Conservation (phyloP, 1,140 invertebrate genomes). For the Papilio xuthus region DNA sequence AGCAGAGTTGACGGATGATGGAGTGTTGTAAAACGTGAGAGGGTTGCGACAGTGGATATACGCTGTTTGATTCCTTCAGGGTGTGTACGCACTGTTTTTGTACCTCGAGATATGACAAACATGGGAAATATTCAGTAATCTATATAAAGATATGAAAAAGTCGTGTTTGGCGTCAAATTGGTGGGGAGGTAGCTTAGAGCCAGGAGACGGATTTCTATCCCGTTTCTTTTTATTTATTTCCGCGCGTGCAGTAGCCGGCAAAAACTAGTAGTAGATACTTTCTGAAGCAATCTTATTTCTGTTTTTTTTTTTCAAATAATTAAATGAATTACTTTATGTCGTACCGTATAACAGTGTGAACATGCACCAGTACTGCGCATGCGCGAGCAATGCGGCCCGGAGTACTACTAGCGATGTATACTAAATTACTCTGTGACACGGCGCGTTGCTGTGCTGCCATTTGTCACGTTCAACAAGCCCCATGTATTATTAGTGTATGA, state of each 20-base stretch:
- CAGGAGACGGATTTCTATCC: no score
- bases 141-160: no score
- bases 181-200: no score
- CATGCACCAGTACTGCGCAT: slow-evolving; percentile 44
- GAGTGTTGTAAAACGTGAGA: slow-evolving; percentile 18
- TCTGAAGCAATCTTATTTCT: neutral
- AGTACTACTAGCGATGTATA: slow-evolving; percentile 45
- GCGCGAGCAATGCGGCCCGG: slow-evolving; percentile 46
- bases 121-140: no score
- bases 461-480: slow-evolving; percentile 10
- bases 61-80: neutral
- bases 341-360: slow-evolving; percentile 40
- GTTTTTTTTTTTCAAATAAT: neutral
- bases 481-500: neutral
- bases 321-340: neutral
- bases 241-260: no score
- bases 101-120: neutral
- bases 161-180: no score
- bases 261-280: no score
- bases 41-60: neutral
- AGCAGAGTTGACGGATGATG: slow-evolving; percentile 17
- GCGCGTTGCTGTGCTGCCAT: slow-evolving; percentile 9
- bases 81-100: neutral
- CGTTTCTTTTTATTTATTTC: no score
- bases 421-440: slow-evolving; percentile 33